These are phyloP conservation scores for Esox niger DNA, from an alignment of 2,113 vertebrate genomes.

Conservation along the genomic window DNA sequence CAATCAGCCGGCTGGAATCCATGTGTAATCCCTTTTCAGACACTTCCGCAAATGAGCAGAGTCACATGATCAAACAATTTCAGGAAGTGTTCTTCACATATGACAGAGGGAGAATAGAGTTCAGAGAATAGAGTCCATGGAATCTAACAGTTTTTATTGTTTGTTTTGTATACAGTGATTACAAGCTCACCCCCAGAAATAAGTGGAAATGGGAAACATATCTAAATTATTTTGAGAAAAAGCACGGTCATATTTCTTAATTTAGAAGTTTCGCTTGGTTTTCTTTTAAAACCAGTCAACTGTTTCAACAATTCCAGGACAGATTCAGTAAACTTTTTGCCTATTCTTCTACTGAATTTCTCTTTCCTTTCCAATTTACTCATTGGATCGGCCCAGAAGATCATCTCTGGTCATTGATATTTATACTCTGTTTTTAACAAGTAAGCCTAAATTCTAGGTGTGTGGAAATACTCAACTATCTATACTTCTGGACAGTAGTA, in stretches of 20 bases:
- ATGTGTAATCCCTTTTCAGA: slow-evolving; percentile 62
- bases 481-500: too few relatives aligned
- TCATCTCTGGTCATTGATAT: neutral
- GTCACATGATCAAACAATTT: slow-evolving; percentile 55
- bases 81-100: slow-evolving; percentile 42
- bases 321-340: too few relatives aligned
- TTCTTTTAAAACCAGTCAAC: neutral
- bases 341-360: too few relatives aligned
- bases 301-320: too few relatives aligned
- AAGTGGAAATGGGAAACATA: neutral
- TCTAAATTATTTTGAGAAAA: too few relatives aligned
- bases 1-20: slow-evolving; percentile 59
- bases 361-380: neutral
- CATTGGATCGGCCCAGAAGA: neutral
- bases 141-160: too few relatives aligned
- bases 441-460: neutral
- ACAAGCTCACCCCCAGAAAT: neutral
- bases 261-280: too few relatives aligned
- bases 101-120: slow-evolving; percentile 18
- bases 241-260: too few relatives aligned
- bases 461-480: too few relatives aligned
- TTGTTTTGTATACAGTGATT: neutral
- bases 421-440: neutral
- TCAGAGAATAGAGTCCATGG: neutral
- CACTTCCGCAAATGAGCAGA: slow-evolving; percentile 58